phyloP scores from a whole-genome alignment of 2,113 vertebrate genomes.

The Promerops cafer region DNA sequence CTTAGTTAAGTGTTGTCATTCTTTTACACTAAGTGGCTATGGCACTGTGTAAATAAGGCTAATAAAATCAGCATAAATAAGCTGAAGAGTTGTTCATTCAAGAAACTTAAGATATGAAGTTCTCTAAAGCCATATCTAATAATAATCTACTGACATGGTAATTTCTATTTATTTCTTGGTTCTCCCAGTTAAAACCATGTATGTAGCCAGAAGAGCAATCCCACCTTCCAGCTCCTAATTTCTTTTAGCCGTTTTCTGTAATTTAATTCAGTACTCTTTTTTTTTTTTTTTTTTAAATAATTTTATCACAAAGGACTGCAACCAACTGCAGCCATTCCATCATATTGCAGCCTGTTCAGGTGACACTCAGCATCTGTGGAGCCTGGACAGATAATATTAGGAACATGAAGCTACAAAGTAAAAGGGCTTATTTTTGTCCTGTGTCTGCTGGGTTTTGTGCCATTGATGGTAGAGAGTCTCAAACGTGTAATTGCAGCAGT shows the following conservation, averaged over 20 bases:
- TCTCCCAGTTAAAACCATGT: not conserved
- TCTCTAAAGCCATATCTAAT: not conserved
- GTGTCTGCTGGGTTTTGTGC: not conserved
- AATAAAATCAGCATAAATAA: not conserved
- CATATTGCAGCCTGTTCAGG: not conserved
- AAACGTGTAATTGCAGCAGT: not conserved
- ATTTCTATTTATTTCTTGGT: not conserved
- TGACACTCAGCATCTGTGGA: fast-evolving
- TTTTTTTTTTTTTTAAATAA: not conserved
- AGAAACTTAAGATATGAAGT: not conserved
- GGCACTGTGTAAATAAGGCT: not conserved
- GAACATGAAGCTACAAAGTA: not conserved
- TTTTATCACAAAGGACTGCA: not conserved
- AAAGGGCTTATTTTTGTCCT: not conserved
- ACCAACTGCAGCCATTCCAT: not conserved
- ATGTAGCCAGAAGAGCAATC: not conserved
- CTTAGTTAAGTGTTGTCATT: not conserved
- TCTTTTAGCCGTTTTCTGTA: not conserved
- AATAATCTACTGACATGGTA: not conserved
- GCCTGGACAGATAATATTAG: not conserved
- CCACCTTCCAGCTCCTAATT: not conserved
- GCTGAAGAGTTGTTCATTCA: not conserved
- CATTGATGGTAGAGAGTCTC: not conserved
- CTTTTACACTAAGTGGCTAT: not conserved
- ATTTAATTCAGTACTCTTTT: not conserved